Evolutionary conservation across 2,797 vertebrate species (phyloP), one percentile per base, ranked within the genome.

Genomic region (Zenarchopterus dispar): DNA sequence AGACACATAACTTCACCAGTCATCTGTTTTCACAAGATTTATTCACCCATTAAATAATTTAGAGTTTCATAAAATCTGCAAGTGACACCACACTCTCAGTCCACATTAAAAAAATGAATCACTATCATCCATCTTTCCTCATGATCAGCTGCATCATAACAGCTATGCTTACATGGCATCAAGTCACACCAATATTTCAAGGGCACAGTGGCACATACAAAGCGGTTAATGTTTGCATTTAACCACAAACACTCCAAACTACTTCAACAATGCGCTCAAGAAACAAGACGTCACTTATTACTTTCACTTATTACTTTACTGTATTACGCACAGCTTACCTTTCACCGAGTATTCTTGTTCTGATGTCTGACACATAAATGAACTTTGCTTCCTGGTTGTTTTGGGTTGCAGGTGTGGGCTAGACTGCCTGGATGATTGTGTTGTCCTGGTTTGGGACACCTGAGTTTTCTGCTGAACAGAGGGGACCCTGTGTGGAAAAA

Each of bases 401-500:
- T 61, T 48, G 22, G 36, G 26, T 19, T 60, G 28, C 44, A 46
- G 16, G 9, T 50, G 51, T 70, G 31, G 28, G 42, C 4, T 18
- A 3, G 26, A 22, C 19, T 46, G 50, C 53, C 2, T 61, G 18
- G 23, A 31, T 59, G 48, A 17, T 60, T 56, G 68, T 26, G 58
- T 19, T 61, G 57, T 17, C 70, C 19, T 23, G 10, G 15, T 65
- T 57, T 75, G 49, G 22, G 51, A 46, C 0, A 28, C 15, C 17
- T 0, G 4, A 1, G 28, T 18, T 54, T 5, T 58, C 36, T 33
- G 26, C 18, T 62, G 71, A 70, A 58, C 17, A 41, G 49, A 22
- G 17, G 58, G 15, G 16, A 47, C 16, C 46, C 88, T 87, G 64
- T 33, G 56, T 41, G 42, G n/a, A n/a, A 18, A 21, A 26, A 81